Percentiles rank a stretch among this genome's conserved stretches.
phyloP scores from a whole-genome alignment of 2,797 vertebrate genomes.

The Brachyrhaphis roseni region DNA sequence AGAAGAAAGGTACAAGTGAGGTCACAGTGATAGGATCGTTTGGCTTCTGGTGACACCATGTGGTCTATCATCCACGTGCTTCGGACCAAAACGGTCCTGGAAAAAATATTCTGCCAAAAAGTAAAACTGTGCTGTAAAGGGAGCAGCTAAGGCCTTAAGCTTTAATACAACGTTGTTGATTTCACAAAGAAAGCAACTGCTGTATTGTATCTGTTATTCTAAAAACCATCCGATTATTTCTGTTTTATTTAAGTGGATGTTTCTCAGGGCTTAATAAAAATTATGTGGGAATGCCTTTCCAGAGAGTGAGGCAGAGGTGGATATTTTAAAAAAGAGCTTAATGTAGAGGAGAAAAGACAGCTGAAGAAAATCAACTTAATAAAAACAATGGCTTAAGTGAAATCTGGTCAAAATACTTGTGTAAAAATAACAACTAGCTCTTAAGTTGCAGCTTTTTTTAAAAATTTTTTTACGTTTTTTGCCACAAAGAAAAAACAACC shows the following conservation, averaged over 20 bases:
- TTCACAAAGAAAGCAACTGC: not conserved
- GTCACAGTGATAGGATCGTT: slow-evolving; percentile 67
- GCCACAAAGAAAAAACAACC: not conserved
- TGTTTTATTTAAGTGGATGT: not conserved
- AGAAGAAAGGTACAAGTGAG: slow-evolving; percentile 36
- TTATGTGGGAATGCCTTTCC: not conserved
- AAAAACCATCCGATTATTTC: not conserved
- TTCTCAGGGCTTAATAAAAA: not conserved
- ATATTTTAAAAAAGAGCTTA: not conserved
- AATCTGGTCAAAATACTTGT: not conserved
- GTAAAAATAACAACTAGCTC: not conserved
- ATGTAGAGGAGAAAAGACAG: not conserved
- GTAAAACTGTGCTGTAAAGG: slow-evolving; percentile 5
- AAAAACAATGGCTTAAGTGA: not conserved
- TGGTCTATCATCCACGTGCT: slow-evolving; percentile 25
- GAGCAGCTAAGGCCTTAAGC: not conserved
- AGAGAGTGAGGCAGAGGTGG: not conserved
- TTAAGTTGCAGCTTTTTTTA: no score
- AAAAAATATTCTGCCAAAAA: slow-evolving; percentile 3
- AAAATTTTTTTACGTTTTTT: no score
- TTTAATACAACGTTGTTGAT: not conserved
- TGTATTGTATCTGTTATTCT: not conserved
- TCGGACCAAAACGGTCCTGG: slow-evolving; percentile 21
- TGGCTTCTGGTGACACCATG: slow-evolving; percentile 30
- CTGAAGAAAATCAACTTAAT: not conserved